phyloP scores from a whole-genome alignment of 2,113 vertebrate species.

The Cettia cetti region DNA sequence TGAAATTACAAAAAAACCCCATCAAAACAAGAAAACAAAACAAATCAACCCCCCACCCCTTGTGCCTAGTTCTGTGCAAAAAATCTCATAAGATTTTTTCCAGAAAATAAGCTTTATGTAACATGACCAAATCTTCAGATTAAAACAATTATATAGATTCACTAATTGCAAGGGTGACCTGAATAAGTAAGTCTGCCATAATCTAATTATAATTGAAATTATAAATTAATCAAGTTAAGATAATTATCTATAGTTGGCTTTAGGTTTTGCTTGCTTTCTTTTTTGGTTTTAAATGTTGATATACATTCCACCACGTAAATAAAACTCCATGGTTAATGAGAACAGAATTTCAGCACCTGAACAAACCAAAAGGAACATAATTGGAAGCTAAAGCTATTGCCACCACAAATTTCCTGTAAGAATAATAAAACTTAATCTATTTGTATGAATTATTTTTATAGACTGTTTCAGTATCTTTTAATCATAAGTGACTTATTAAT shows the following conservation, averaged over 20 bases:
- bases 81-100: not conserved
- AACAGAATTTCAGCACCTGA: not conserved
- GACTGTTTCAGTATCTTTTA: not conserved
- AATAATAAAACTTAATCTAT: not conserved
- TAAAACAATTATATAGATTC: not conserved
- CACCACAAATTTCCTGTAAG: not conserved
- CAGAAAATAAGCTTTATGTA: not conserved
- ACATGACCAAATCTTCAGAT: not conserved
- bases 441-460: not conserved
- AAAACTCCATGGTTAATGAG: not conserved
- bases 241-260: not conserved
- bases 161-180: not conserved
- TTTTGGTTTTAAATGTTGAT: not conserved
- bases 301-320: not conserved
- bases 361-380: not conserved
- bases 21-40: fast-evolving
- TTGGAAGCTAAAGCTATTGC: not conserved
- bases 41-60: not conserved
- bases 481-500: not conserved
- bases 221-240: not conserved
- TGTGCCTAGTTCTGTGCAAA: not conserved
- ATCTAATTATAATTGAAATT: not conserved
- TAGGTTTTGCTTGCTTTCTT: not conserved
- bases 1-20: not conserved
- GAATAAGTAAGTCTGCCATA: not conserved